Evolutionary conservation across 64 coral and sea anemone species (phyloP).

Genomic region (Porites australiensis): DNA sequence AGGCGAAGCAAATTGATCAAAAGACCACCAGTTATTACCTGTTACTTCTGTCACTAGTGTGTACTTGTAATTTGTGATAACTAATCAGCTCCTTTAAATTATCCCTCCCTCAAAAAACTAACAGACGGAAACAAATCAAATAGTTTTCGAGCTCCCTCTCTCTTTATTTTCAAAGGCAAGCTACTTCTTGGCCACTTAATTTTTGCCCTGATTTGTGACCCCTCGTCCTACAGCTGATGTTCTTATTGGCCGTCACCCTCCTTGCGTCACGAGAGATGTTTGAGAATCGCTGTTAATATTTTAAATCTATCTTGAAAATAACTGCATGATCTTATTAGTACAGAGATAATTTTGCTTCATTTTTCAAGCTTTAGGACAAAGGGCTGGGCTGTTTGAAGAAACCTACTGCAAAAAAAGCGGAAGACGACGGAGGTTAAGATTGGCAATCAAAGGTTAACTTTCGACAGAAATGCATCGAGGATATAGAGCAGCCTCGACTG

Average conservation of each 20-base stretch:
- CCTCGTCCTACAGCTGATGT: neutral
- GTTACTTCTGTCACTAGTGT: neutral
- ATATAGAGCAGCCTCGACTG: neutral
- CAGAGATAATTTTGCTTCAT: neutral
- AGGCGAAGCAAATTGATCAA: neutral
- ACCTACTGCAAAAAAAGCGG: neutral
- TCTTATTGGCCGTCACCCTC: neutral
- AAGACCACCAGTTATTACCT: neutral
- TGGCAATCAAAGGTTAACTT: neutral
- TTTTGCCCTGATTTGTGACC: neutral
- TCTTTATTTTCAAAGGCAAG: neutral
- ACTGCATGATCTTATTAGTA: conserved; percentile 46
- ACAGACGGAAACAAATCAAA: neutral
- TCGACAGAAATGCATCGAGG: neutral
- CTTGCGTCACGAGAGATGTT: conserved; percentile 15
- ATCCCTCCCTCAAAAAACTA: neutral
- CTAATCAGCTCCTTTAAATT: neutral
- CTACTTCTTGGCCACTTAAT: neutral
- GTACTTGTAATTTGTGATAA: too few species aligned
- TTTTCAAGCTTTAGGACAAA: neutral
- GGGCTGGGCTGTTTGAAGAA: neutral
- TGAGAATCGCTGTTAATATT: conserved; percentile 38
- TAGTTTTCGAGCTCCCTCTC: neutral
- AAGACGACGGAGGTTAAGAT: neutral
- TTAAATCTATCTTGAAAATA: neutral